These are phyloP conservation scores for Choloepus hoffmanni DNA, from an alignment of 2,113 vertebrate genomes.

Conservation along the genomic window DNA sequence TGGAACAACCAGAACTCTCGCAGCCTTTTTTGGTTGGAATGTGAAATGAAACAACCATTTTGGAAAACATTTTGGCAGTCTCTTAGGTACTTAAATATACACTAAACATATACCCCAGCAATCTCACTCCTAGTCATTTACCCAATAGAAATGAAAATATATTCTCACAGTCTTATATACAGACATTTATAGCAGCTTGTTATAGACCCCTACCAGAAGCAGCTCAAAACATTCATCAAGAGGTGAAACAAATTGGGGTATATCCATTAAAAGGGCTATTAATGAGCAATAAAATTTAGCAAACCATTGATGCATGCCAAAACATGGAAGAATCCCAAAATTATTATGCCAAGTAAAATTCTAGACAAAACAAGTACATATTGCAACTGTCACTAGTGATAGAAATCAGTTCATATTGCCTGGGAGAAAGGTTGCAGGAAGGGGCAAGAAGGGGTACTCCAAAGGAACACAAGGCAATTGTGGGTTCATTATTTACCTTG, in stretches of 20 bases:
- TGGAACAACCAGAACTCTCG: not conserved
- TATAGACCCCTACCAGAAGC: not conserved
- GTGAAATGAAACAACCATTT: not conserved
- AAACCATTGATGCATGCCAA: not conserved
- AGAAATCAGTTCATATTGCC: not conserved
- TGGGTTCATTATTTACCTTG: not conserved
- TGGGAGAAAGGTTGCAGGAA: not conserved
- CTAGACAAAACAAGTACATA: not conserved
- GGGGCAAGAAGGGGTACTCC: not conserved
- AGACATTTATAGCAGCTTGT: not conserved
- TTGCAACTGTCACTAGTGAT: too few relatives aligned
- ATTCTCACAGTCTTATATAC: not conserved
- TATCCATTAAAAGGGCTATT: not conserved
- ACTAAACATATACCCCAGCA: not conserved
- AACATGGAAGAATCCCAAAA: not conserved
- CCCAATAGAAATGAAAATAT: not conserved
- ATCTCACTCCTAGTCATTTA: not conserved
- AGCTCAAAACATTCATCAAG: not conserved
- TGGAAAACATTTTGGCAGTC: not conserved
- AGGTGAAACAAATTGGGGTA: not conserved
- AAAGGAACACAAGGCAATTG: not conserved
- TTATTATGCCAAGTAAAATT: not conserved
- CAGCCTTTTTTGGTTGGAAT: not conserved
- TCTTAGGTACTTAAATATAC: slow-evolving; percentile 17
- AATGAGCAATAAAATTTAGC: not conserved